Percentiles rank a stretch among this genome's conserved stretches.
phyloP scores from a whole-genome alignment of 2,797 vertebrate genomes.

The Gambusia yucatana region DNA sequence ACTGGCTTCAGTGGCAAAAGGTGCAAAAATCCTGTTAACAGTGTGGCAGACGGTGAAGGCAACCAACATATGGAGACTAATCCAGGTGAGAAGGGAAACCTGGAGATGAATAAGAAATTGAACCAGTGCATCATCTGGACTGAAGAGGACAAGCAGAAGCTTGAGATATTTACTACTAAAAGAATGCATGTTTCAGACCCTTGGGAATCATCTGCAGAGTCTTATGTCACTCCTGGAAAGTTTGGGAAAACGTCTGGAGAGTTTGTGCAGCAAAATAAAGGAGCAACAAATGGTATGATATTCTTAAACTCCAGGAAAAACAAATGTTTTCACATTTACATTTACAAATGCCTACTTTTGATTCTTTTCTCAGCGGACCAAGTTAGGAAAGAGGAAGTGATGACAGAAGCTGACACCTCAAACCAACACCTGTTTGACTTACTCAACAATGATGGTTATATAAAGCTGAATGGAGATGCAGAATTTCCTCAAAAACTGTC shows the following conservation, averaged over 20 bases:
- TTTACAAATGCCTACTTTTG: background rate
- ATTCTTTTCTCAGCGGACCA: slow-evolving; percentile 34
- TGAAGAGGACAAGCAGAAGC: slow-evolving; percentile 27
- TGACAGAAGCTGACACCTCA: slow-evolving; percentile 13
- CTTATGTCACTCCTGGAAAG: slow-evolving; percentile 6
- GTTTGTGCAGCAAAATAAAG: background rate
- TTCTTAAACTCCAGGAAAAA: background rate
- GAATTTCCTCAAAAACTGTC: slow-evolving; percentile 23
- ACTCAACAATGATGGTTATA: slow-evolving; percentile 17
- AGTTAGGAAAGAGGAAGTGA: slow-evolving; percentile 28
- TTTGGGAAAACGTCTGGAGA: slow-evolving; percentile 8
- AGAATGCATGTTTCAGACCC: slow-evolving; percentile 8
- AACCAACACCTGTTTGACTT: slow-evolving; percentile 8
- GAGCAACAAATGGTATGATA: slow-evolving; percentile 58
- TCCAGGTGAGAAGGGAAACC: slow-evolving; percentile 3
- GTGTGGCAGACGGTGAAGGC: slow-evolving; percentile 17
- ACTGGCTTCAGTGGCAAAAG: slow-evolving; percentile 2
- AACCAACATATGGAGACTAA: slow-evolving; percentile 4
- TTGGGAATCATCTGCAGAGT: slow-evolving; percentile 10
- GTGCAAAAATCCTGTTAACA: slow-evolving; percentile 27
- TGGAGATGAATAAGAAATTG: slow-evolving; percentile 8
- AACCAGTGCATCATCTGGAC: background rate
- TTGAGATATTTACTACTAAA: slow-evolving; percentile 14
- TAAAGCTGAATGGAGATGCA: slow-evolving; percentile 30
- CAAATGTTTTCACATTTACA: background rate